These are phyloP conservation scores for Manis pentadactyla DNA, from an alignment of 2,797 vertebrate species.

Conservation along the genomic window DNA sequence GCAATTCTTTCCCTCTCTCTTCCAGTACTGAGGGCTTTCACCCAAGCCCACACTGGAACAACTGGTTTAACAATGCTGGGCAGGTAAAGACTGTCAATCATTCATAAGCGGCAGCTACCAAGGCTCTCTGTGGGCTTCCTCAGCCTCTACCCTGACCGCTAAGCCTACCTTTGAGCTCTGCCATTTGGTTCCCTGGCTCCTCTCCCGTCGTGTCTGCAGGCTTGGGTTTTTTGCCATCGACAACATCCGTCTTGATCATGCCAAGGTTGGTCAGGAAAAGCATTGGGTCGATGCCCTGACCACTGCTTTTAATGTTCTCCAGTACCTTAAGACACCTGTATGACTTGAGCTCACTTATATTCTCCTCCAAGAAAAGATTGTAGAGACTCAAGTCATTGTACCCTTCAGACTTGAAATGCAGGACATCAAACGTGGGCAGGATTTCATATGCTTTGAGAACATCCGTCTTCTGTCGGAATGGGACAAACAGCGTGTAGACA, in stretches of 20 bases:
- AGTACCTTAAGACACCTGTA: conserved; percentile 97
- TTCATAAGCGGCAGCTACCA: background rate
- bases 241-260: conserved; percentile 92
- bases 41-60: background rate
- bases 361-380: conserved; percentile 96
- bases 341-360: conserved; percentile 97
- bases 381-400: conserved; percentile 95
- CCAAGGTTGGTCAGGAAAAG: conserved; percentile 92
- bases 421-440: conserved; percentile 92
- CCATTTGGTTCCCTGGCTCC: conserved; percentile 56
- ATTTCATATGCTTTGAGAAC: conserved; percentile 93
- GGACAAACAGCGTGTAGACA: conserved; percentile 91
- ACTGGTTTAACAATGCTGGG: background rate
- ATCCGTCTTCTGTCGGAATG: conserved; percentile 86
- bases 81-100: background rate
- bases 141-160: background rate
- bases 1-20: background rate
- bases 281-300: conserved; percentile 92
- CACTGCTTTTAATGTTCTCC: conserved; percentile 92
- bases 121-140: background rate
- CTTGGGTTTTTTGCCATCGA: conserved; percentile 88
- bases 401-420: conserved; percentile 89
- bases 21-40: background rate
- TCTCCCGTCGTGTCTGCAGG: conserved; percentile 54
- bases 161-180: conserved; percentile 89